Evolutionary conservation across 2,797 vertebrate species (phyloP), one percentile per base, ranked within the genome.

Genomic region (Melanotaenia nigrans): DNA sequence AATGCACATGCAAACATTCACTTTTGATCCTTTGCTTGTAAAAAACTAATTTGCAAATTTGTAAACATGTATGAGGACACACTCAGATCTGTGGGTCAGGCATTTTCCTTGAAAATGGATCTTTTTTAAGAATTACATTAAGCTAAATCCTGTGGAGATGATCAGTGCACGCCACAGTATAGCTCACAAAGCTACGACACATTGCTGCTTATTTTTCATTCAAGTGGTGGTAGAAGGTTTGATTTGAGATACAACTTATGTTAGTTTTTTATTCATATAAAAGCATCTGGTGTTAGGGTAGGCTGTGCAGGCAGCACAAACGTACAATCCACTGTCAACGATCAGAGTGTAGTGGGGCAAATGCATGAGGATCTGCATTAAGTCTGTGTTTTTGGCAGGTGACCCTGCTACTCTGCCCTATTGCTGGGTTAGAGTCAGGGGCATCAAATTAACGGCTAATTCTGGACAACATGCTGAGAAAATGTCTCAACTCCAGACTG

Each of bases 351-450:
- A 5, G 65, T 35, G 67, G 6, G 22, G 53, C 40, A 38, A 51
- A 71, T 75, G 68, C 30, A 30, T 3, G 49, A 75, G 38, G 8
- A 60, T 71, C 71, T 59, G 68, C 62, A 71, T 35, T 68, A 75
- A 85, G 62, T 78, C 71, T 69, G 73, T 72, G 71, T 81, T 77
- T 77, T 74, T 85, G 73, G 75, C 78, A 72, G 54, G 28, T 69
- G 64, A 89, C 79, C 78, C 56, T 53, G 33, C 75, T 38, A 33
- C 60, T 65, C 62, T 38, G 61, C 16, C 45, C 53, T 33, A 8
- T 54, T 25, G 75, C 65, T 49, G 69, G 65, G 65, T 42, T 22
- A 3, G 36, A 80, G 61, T 79, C 53, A 64, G 71, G 67, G 66
- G 79, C 24, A 32, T 76, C 67, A 68, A 72, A 74, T 82, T 57